A percentile compares a stretch with the other conserved stretches of the same genome.
phyloP scores from a whole-genome alignment of 1,140 invertebrate genomes.

The Trichonephila inaurata region DNA sequence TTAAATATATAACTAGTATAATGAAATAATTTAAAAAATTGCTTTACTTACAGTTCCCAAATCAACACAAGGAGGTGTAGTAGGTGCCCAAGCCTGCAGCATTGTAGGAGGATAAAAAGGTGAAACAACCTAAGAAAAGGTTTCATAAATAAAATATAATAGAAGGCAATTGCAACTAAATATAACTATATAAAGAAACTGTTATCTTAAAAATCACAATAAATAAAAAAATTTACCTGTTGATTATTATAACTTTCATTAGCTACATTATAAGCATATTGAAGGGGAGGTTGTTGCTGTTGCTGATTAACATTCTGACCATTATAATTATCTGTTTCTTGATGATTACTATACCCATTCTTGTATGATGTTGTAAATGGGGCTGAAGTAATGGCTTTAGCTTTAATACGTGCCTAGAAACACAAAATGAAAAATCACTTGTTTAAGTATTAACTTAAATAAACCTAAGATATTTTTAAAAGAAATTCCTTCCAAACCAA shows the following conservation, averaged over 20 bases:
- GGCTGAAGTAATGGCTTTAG: slow-evolving; percentile 90
- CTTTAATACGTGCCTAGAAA: slow-evolving; percentile 89
- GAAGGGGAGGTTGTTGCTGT: slow-evolving; percentile 73
- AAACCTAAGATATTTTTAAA: too few relatives aligned
- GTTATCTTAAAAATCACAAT: neutral
- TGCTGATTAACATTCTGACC: slow-evolving; percentile 77
- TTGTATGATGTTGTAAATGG: slow-evolving; percentile 82
- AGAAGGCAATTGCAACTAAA: neutral
- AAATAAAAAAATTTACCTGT: slow-evolving; percentile 41
- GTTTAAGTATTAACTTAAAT: too few relatives aligned
- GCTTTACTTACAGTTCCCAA: slow-evolving; percentile 77
- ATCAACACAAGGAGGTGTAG: slow-evolving; percentile 77
- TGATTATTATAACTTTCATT: slow-evolving; percentile 74
- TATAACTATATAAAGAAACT: neutral
- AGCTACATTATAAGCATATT: slow-evolving; percentile 73
- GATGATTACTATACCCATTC: slow-evolving; percentile 80
- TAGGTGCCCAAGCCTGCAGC: slow-evolving; percentile 78
- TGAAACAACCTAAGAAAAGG: slow-evolving; percentile 75
- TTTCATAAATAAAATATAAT: slow-evolving; percentile 2
- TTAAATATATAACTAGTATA: neutral
- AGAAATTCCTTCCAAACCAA: too few relatives aligned
- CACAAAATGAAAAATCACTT: neutral
- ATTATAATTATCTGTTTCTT: slow-evolving; percentile 42
- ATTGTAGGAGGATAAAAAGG: slow-evolving; percentile 79
- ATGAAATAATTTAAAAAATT: neutral